These are phyloP conservation scores for Urechis unicinctus DNA, from an alignment of 2,888 invertebrate species.

Conservation along the genomic window DNA sequence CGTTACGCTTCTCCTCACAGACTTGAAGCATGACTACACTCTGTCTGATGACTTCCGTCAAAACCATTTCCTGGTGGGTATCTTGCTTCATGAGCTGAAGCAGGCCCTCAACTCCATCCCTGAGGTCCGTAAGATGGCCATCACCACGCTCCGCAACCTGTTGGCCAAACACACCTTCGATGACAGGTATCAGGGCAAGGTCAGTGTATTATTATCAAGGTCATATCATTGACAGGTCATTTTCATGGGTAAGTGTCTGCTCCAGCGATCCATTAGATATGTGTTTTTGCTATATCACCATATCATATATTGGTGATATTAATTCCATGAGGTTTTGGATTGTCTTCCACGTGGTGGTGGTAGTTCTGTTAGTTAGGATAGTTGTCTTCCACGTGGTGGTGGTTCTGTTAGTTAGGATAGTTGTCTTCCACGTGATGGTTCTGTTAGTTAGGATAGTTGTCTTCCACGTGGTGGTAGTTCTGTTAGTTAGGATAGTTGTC, in stretches of 20 bases:
- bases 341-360: too few species aligned
- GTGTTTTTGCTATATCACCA: neutral
- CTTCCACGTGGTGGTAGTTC: too few species aligned
- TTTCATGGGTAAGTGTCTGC: neutral
- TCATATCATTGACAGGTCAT: neutral
- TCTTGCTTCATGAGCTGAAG: slow-evolving; percentile 80
- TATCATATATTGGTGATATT: too few species aligned
- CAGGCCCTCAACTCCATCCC: slow-evolving; percentile 78
- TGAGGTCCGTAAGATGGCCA: slow-evolving; percentile 73
- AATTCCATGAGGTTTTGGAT: too few species aligned
- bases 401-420: too few species aligned
- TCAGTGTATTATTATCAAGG: slow-evolving; percentile 33
- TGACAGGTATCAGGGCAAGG: slow-evolving; percentile 76
- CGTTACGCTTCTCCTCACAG: slow-evolving; percentile 20
- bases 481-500: too few species aligned
- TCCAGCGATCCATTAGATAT: neutral
- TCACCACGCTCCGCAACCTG: slow-evolving; percentile 74
- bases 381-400: too few species aligned
- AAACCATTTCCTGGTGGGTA: slow-evolving; percentile 84
- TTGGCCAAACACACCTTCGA: slow-evolving; percentile 92
- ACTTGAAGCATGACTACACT: slow-evolving; percentile 51
- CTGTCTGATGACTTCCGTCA: slow-evolving; percentile 77
- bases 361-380: too few species aligned
- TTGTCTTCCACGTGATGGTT: too few species aligned
- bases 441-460: too few species aligned